phyloP scores from a whole-genome alignment of 2,888 invertebrate genomes.

The Protula sp. region DNA sequence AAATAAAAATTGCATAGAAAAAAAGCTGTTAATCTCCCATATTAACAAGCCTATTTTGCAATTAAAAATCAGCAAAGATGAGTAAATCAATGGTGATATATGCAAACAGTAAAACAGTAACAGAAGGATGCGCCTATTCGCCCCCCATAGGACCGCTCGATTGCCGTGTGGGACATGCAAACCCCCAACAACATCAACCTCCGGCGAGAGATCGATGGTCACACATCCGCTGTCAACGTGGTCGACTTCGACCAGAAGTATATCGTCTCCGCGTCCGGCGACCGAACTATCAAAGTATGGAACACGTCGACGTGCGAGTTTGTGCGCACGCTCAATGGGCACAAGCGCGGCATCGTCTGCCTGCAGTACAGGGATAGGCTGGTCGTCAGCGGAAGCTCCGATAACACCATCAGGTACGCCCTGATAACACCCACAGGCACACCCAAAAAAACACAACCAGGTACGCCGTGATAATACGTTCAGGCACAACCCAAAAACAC shows the following conservation, averaged over 20 bases:
- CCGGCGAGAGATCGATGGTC: slow-evolving; percentile 93
- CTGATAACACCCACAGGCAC: too few relatives aligned
- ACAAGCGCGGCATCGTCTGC: slow-evolving; percentile 98
- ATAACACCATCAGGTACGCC: slow-evolving; percentile 87
- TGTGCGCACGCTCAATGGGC: slow-evolving; percentile 95
- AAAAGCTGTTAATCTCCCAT: too few relatives aligned
- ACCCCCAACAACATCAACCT: slow-evolving; percentile 93
- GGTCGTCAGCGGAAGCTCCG: slow-evolving; percentile 97
- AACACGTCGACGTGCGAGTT: slow-evolving; percentile 98
- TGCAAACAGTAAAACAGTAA: too few relatives aligned
- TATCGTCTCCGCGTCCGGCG: slow-evolving; percentile 98
- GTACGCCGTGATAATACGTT: neutral
- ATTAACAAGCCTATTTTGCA: too few relatives aligned
- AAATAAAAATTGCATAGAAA: too few relatives aligned
- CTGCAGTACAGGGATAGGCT: slow-evolving; percentile 95
- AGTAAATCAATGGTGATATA: too few relatives aligned
- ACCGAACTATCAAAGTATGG: slow-evolving; percentile 98
- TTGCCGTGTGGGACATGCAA: slow-evolving; percentile 99
- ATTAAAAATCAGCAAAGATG: too few relatives aligned
- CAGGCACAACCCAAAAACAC: too few relatives aligned
- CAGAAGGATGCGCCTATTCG: slow-evolving; percentile 62
- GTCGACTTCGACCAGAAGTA: slow-evolving; percentile 99
- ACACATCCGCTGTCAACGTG: slow-evolving; percentile 98
- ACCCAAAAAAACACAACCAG: neutral
- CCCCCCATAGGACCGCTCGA: slow-evolving; percentile 74